phyloP scores from a whole-genome alignment of 2,888 invertebrate species.

The Celastrina argiolus region DNA sequence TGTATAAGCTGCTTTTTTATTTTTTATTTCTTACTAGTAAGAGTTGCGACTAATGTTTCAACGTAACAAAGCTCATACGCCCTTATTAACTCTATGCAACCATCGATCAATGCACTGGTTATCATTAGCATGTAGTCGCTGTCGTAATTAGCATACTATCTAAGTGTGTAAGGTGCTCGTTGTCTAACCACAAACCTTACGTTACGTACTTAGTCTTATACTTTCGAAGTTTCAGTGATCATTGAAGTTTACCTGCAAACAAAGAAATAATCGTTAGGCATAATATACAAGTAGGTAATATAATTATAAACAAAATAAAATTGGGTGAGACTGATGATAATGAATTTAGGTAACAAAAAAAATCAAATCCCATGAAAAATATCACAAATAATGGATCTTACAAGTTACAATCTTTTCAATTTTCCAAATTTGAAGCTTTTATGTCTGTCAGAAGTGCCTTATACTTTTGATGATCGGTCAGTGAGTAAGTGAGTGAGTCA shows the following conservation, averaged over 20 bases:
- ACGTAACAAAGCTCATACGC: not conserved
- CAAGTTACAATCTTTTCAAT: too few relatives aligned
- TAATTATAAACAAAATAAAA: too few relatives aligned
- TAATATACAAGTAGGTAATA: not conserved
- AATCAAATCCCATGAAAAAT: too few relatives aligned
- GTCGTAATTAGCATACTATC: constrained; percentile 6
- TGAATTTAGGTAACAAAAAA: too few relatives aligned
- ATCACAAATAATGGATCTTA: too few relatives aligned
- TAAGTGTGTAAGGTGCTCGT: not conserved
- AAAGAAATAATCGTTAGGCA: not conserved
- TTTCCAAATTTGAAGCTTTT: too few relatives aligned
- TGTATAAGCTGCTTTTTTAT: too few relatives aligned
- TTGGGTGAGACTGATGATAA: too few relatives aligned
- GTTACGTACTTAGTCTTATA: not conserved
- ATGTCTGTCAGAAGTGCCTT: too few relatives aligned
- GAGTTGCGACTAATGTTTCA: not conserved
- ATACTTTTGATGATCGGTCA: too few relatives aligned
- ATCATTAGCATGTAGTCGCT: constrained; percentile 7
- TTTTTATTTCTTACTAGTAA: too few relatives aligned
- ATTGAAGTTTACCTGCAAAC: not conserved
- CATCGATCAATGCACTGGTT: constrained; percentile 3
- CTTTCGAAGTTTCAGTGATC: not conserved
- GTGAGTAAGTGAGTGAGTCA: too few relatives aligned
- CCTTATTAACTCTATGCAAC: not conserved
- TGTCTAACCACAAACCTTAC: not conserved